Evolutionary conservation across 2,888 invertebrate genomes (phyloP).

Genomic region (Petrophora chlorosata): DNA sequence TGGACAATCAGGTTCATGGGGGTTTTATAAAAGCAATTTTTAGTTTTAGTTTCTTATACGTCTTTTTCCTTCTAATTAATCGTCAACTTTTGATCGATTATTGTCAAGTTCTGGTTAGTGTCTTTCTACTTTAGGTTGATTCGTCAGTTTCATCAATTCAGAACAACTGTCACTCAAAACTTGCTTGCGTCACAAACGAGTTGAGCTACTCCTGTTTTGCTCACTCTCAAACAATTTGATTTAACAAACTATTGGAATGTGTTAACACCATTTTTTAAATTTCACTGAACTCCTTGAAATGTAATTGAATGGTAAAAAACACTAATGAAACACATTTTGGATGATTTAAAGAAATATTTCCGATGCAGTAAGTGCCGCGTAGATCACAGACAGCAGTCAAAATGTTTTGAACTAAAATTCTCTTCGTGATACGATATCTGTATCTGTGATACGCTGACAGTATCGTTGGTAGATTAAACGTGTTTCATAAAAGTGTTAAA

Average conservation of each 20-base stretch:
- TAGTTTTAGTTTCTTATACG: no score
- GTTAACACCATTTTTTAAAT: background rate
- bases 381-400: slow-evolving; percentile 11
- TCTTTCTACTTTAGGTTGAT: no score
- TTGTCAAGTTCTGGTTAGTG: no score
- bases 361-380: background rate
- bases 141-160: no score
- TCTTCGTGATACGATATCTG: slow-evolving; percentile 27
- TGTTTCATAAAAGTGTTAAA: slow-evolving; percentile 5
- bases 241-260: slow-evolving; percentile 60
- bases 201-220: slow-evolving; percentile 28
- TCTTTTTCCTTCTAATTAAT: no score
- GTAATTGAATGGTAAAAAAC: no score
- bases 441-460: slow-evolving; percentile 31
- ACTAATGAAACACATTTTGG: slow-evolving; percentile 25
- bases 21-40: no score
- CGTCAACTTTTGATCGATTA: no score
- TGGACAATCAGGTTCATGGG: no score
- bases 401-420: slow-evolving; percentile 10
- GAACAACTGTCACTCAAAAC: slow-evolving; percentile 23
- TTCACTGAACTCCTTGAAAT: slow-evolving; percentile 5
- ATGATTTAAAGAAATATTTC: background rate
- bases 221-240: slow-evolving; percentile 59
- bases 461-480: slow-evolving; percentile 13
- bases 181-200: slow-evolving; percentile 48